Evolutionary conservation across 1,140 invertebrate genomes (phyloP).

Genomic region (Drosophila pandora): DNA sequence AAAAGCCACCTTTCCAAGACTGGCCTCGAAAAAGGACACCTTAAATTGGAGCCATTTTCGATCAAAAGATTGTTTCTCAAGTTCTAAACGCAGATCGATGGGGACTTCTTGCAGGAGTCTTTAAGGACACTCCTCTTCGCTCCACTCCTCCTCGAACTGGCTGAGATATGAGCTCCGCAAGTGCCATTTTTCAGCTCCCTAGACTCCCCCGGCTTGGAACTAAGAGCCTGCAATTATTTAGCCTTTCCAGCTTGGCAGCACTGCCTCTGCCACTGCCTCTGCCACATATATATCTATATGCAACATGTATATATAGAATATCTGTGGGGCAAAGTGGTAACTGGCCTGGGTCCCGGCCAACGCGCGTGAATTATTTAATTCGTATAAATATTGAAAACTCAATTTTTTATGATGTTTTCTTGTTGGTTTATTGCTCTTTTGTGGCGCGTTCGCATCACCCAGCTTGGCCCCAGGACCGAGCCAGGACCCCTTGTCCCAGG

Average conservation of each 20-base stretch:
- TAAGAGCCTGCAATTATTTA: too few relatives aligned
- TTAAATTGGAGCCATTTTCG: too few relatives aligned
- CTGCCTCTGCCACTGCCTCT: neutral
- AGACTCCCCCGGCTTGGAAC: too few relatives aligned
- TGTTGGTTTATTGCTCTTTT: slow-evolving; percentile 78
- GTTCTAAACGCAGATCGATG: too few relatives aligned
- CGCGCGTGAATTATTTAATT: slow-evolving; percentile 78
- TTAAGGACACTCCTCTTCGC: too few relatives aligned
- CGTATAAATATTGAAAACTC: slow-evolving; percentile 80
- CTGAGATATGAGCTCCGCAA: too few relatives aligned
- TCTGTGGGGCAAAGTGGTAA: neutral
- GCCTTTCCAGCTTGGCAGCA: neutral
- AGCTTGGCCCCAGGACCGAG: slow-evolving; percentile 28
- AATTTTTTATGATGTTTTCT: slow-evolving; percentile 78
- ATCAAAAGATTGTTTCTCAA: too few relatives aligned
- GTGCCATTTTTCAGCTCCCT: too few relatives aligned
- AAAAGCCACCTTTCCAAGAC: too few relatives aligned
- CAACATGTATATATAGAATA: neutral
- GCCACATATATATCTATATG: neutral
- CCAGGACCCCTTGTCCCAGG: slow-evolving; percentile 3
- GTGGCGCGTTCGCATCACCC: slow-evolving; percentile 65
- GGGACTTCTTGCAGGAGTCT: too few relatives aligned
- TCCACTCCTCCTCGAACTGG: too few relatives aligned
- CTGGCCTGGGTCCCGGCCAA: slow-evolving; percentile 31
- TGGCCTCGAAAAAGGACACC: too few relatives aligned